Conservation (phyloP, 1,140 invertebrate species). For the Dinoponera quadriceps region DNA sequence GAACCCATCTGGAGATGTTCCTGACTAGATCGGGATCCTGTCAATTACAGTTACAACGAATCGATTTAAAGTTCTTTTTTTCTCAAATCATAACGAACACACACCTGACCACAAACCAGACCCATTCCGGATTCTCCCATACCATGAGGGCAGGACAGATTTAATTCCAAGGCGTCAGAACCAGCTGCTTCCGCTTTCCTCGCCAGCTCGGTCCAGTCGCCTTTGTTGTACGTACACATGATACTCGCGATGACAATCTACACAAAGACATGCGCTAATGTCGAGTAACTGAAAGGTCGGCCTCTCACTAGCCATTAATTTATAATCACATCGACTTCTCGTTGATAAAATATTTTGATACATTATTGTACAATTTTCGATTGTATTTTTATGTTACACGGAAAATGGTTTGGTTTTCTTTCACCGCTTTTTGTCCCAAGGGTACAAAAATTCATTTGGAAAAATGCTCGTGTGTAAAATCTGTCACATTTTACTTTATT, state of each 20-base stretch:
- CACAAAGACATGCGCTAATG: background rate
- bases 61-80: background rate
- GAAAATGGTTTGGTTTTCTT: too few species aligned
- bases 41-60: conserved; percentile 37
- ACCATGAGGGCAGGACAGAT: conserved; percentile 99
- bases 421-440: too few species aligned
- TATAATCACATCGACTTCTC: background rate
- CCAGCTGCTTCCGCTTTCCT: conserved; percentile 93
- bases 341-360: background rate
- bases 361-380: background rate
- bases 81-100: conserved; percentile 33
- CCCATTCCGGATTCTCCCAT: conserved; percentile 99
- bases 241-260: conserved; percentile 98
- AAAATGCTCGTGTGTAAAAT: too few species aligned
- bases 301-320: background rate
- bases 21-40: conserved; percentile 94
- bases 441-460: too few species aligned
- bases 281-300: background rate
- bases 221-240: conserved; percentile 96
- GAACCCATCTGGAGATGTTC: conserved; percentile 96
- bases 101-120: conserved; percentile 97
- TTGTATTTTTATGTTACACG: too few species aligned
- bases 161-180: conserved; percentile 97
- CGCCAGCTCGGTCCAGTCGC: conserved; percentile 95
- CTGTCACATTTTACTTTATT: too few species aligned